Base-by-base conservation (phyloP, 2,113 vertebrate genomes). In the Podiceps cristatus region DNA sequence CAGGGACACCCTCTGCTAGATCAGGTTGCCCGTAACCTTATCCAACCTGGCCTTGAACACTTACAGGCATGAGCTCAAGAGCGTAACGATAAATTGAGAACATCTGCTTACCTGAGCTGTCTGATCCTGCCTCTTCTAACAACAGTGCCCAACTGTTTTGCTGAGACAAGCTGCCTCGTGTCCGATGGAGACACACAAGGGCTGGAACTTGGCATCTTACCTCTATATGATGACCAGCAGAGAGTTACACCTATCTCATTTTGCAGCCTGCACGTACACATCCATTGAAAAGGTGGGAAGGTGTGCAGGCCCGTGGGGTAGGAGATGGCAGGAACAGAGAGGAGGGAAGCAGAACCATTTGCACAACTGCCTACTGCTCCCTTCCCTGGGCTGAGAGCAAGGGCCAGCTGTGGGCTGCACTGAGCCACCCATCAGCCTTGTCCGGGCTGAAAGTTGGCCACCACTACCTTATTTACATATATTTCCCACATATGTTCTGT, bases 241-340 rank as follows among this genome's bases (percentile, higher is more conserved):
- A 33, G 25, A 74, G 74, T n/a, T 52, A 28, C 18, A 66, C n/a
- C 12, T 42, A 15, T 13, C 7, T 13, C 24, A 25, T 42, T n/a
- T 28, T 28, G 29, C 19, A 58, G 29, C 25, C 60, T 59, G 35
- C 7, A 60, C 0, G 17, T 47, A 59, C 4, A 5, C 1, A 1
- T 13, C 31, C 42, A 27, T 3, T 22, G 19, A 27, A 45, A 85
- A 56, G 4, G 17, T 37, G 18, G 15, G 37, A 45, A 52, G 50
- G 58, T 7, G 9, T 59, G 24, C 33, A 64, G 13, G 9, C 13
- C 27, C 64, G 20, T 25, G 33, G 16, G 24, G 17, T 13, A 42
- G 24, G n/a, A 73, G 45, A 29, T 18, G 44, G 37, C 13, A 58
- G 24, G 11, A 66, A 42, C 4, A 73, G 53, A 25, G 35, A 59